These are phyloP conservation scores for Cuculus canorus DNA, from an alignment of 2,797 vertebrate species.

Conservation along the genomic window DNA sequence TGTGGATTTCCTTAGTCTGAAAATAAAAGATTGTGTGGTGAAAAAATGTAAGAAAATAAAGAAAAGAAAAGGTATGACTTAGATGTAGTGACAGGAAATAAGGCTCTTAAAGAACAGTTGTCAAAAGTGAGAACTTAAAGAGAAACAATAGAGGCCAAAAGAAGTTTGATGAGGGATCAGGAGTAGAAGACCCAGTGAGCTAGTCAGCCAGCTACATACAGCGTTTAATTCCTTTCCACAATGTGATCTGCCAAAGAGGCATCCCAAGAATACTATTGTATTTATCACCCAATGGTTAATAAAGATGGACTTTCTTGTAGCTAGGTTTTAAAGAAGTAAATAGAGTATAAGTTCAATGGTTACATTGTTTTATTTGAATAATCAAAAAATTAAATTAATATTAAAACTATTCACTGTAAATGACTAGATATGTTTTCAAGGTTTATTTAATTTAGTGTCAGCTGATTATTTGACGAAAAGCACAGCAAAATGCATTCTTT, in stretches of 20 bases:
- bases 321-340: slow-evolving; percentile 13
- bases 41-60: neutral
- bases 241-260: neutral
- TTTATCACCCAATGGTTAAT: slow-evolving; percentile 20
- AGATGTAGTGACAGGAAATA: neutral
- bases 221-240: slow-evolving; percentile 38
- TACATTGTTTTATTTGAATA: slow-evolving; percentile 2
- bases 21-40: neutral
- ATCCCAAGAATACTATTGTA: slow-evolving; percentile 45
- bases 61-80: neutral
- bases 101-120: neutral
- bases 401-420: slow-evolving; percentile 5
- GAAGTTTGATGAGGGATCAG: slow-evolving; percentile 14
- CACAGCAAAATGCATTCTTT: neutral
- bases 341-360: neutral
- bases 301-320: slow-evolving; percentile 31
- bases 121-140: slow-evolving; percentile 20
- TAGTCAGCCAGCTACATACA: neutral
- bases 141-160: slow-evolving; percentile 11
- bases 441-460: neutral
- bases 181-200: neutral
- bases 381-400: neutral
- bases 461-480: neutral
- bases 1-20: neutral
- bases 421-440: neutral